Evolutionary conservation across 2,888 invertebrate genomes (phyloP), one percentile per base, ranked within the genome.

Genomic region (Coremacera marginata): DNA sequence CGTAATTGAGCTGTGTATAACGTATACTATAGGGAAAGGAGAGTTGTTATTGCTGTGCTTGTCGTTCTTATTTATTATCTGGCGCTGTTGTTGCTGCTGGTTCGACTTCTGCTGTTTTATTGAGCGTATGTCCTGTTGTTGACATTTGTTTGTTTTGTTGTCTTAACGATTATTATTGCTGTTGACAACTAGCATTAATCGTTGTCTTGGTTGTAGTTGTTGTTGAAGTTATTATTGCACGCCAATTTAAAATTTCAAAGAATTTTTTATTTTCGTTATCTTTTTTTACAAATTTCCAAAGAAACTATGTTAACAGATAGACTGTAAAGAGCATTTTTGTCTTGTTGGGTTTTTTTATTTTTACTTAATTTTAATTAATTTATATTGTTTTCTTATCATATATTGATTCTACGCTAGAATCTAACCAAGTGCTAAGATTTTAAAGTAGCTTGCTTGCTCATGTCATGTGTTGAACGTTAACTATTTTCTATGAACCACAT

Each of bases 101-200:
- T 65, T 16, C 19, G 25, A 11, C 19, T 22, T 60, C 57, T 27
- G 57, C 57, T 60, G 57, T 60, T 63, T 34, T 63, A 63, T 34
- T 34, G 16, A 8, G 5, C 65, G 16, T 16, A 44, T 65, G 37
- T 65, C 65, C 65, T 65, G 65, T n/a, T 65, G 65, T 44, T 37
- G 65, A 65, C 22, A 65, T 37, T 9, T 65, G 19, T 44, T 37
- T 44, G 44, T 14, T n/a, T n/a, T 44, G 44, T 44, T 44, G 44
- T 14, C 11, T 60, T 60, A 19, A 55, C 57, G 57, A 25, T 11
- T 14, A 27, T 60, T 25, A 27, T 60, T 60, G 3, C 22, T 22
- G 57, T 27, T 60, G 27, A 27, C 27, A 22, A 25, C 11, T 60
- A 14, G 57, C 19, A 11, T 11, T 44, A 44, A 8, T 37, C 37